Percentiles rank a stretch among this genome's conserved stretches.
phyloP scores from a whole-genome alignment of 1,140 invertebrate genomes.

The Drosophila biarmipes region DNA sequence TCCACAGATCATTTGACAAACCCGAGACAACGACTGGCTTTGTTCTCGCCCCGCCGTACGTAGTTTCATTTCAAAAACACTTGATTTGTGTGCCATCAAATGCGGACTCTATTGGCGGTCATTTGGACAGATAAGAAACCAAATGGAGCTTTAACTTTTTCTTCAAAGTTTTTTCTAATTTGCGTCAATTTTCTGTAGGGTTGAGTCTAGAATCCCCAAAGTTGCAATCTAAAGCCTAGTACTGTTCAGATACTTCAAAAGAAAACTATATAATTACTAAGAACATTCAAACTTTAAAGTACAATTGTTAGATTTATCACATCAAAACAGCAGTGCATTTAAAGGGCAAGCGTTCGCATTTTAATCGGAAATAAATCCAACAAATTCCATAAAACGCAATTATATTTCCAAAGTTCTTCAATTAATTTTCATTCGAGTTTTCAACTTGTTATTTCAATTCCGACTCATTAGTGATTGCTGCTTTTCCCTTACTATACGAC shows the following conservation, averaged over 20 bases:
- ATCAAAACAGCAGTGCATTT: too few species aligned
- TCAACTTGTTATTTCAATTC: not conserved
- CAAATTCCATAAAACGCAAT: not conserved
- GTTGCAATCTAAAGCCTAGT: not conserved
- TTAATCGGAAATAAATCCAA: too few species aligned
- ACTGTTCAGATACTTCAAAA: too few species aligned
- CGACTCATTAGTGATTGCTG: constrained; percentile 26
- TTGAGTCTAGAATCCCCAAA: not conserved
- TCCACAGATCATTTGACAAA: constrained; percentile 50
- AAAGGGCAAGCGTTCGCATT: too few species aligned
- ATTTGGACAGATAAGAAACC: constrained; percentile 26
- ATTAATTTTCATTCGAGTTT: not conserved
- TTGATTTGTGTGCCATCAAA: constrained; percentile 60
- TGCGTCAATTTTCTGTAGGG: too few species aligned
- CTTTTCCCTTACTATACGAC: constrained; percentile 18
- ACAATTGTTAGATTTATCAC: too few species aligned
- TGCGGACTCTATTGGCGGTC: constrained; percentile 20
- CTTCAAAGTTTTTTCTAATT: too few species aligned
- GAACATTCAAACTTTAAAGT: too few species aligned
- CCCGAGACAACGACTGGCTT: constrained; percentile 27
- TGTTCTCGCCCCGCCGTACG: constrained; percentile 10
- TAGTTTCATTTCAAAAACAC: constrained; percentile 12
- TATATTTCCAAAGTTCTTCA: not conserved
- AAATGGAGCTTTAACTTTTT: constrained; percentile 1
- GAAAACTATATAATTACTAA: too few species aligned